phyloP scores from a whole-genome alignment of 2,113 vertebrate species.

The Psittacara wagleri region DNA sequence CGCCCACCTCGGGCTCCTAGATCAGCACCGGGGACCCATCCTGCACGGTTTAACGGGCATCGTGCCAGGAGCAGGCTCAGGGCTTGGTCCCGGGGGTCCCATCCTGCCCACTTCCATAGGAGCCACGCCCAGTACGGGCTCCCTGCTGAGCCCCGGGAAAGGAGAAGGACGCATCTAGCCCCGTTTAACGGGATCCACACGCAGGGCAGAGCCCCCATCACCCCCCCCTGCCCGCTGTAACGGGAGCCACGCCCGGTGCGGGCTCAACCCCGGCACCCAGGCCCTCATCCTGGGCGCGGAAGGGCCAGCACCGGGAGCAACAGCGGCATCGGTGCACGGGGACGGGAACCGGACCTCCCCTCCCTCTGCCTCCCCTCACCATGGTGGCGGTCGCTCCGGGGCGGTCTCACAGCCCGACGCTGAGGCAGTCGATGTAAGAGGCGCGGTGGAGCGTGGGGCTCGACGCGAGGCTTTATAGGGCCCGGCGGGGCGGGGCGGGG shows the following conservation, averaged over 20 bases:
- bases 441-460: background rate
- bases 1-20: background rate
- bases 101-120: background rate
- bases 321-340: too few species aligned
- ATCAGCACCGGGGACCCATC: background rate
- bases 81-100: background rate
- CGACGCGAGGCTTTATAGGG: background rate
- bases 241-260: background rate
- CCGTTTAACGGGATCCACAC: background rate
- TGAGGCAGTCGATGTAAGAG: conserved; percentile 41
- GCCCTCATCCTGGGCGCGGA: background rate
- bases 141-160: background rate
- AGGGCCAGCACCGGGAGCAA: too few species aligned
- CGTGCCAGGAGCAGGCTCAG: background rate
- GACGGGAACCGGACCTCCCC: background rate
- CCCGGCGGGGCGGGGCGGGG: too few species aligned
- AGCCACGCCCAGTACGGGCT: background rate
- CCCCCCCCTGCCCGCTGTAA: background rate
- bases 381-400: conserved; percentile 20
- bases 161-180: background rate
- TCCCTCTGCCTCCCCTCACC: background rate
- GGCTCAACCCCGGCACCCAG: background rate
- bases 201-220: background rate
- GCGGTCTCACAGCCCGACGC: conserved; percentile 39
- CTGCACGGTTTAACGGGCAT: background rate